A percentile compares a stretch with the other conserved stretches of the same genome.
phyloP scores from a whole-genome alignment of 2,113 vertebrate species.

The Scomber scombrus region DNA sequence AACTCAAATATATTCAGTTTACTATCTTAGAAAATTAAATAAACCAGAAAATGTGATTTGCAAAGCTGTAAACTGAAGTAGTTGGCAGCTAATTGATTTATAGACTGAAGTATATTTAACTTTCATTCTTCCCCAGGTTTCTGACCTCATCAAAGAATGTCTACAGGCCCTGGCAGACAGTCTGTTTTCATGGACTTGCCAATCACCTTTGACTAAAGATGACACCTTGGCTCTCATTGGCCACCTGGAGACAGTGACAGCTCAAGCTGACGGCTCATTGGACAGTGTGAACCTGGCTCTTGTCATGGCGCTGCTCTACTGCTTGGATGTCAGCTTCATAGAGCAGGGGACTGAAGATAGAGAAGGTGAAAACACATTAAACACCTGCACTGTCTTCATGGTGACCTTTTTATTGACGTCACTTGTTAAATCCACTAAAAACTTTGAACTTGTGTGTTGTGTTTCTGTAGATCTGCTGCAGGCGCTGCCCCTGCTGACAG shows the following conservation, averaged over 20 bases:
- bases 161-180: conserved; percentile 93
- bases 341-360: conserved; percentile 94
- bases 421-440: neutral
- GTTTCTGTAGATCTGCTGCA: conserved; percentile 90
- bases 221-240: conserved; percentile 94
- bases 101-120: neutral
- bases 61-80: too few species aligned
- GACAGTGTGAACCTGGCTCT: conserved; percentile 92
- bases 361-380: conserved; percentile 86
- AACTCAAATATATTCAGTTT: too few species aligned
- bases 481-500: conserved; percentile 90
- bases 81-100: too few species aligned
- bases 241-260: conserved; percentile 92
- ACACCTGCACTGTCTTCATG: neutral
- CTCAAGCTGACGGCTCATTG: conserved; percentile 93
- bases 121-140: conserved; percentile 84
- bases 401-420: neutral
- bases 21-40: too few species aligned
- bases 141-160: conserved; percentile 95
- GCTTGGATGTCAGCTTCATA: conserved; percentile 95
- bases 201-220: conserved; percentile 93
- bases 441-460: neutral
- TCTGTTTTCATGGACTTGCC: conserved; percentile 97
- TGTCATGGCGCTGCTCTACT: conserved; percentile 96
- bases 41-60: too few species aligned